A percentile compares a stretch with the other conserved stretches of the same genome.
These are phyloP conservation scores for Pelagia noctiluca DNA, from an alignment of 30 jellyfish, hydroid and myxozoan species.

Conservation along the genomic window DNA sequence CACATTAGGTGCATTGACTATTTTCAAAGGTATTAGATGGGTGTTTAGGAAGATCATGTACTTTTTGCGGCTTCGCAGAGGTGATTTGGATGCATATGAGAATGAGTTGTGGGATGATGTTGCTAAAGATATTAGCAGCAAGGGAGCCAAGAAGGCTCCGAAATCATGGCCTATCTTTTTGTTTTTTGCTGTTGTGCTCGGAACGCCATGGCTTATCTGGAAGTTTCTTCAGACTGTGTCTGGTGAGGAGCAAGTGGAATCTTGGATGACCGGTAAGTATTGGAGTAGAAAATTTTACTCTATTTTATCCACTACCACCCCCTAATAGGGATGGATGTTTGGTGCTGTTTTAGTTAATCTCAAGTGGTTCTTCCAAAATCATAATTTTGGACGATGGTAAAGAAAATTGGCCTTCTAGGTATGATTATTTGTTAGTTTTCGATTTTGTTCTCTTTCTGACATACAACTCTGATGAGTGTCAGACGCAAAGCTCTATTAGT, in stretches of 20 bases:
- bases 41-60: constrained; percentile 63
- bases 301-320: too few relatives aligned
- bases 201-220: constrained; percentile 93
- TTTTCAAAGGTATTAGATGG: constrained; percentile 40
- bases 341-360: too few relatives aligned
- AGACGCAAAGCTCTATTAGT: too few relatives aligned
- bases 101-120: constrained; percentile 71
- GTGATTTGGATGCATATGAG: constrained; percentile 15
- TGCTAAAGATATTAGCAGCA: constrained; percentile 28
- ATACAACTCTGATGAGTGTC: too few relatives aligned
- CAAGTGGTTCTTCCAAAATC: too few relatives aligned
- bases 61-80: constrained; percentile 45
- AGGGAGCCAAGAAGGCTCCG: constrained; percentile 25
- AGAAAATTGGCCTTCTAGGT: too few relatives aligned
- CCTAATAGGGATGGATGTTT: too few relatives aligned
- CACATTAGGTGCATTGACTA: constrained; percentile 76
- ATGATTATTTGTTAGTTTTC: too few relatives aligned
- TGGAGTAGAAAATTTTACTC: too few relatives aligned
- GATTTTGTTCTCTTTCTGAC: too few relatives aligned
- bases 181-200: constrained; percentile 83
- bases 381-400: too few relatives aligned
- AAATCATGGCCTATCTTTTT: constrained; percentile 82
- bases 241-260: constrained; percentile 43
- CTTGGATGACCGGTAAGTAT: constrained; percentile 84
- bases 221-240: constrained; percentile 69